These are phyloP conservation scores for Troides aeacus DNA, from an alignment of 2,888 invertebrate species.

Conservation along the genomic window DNA sequence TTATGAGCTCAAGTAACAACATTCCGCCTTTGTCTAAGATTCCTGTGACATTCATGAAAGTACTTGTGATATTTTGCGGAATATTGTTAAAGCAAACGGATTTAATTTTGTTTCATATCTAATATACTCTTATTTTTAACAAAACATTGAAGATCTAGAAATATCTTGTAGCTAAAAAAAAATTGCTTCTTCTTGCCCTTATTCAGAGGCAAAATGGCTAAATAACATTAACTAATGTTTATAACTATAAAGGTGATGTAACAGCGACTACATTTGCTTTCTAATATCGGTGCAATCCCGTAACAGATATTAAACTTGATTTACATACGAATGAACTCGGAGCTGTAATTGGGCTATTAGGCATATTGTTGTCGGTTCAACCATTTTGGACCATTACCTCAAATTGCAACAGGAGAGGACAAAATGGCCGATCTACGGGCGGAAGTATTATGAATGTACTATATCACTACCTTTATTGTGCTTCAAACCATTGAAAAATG, in stretches of 20 bases:
- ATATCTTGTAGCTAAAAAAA: too few relatives aligned
- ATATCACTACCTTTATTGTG: background rate
- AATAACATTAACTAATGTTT: background rate
- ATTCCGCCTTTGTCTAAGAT: slow-evolving; percentile 5
- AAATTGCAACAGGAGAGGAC: slow-evolving; percentile 1
- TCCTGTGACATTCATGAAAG: background rate
- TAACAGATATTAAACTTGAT: background rate
- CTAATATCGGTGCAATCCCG: background rate
- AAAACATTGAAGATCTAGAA: too few relatives aligned
- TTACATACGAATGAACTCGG: slow-evolving; percentile 3
- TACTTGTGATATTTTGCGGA: background rate
- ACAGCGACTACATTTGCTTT: background rate
- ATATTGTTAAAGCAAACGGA: background rate
- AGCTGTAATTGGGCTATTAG: slow-evolving; percentile 2
- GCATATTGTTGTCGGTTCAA: background rate
- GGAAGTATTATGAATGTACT: background rate
- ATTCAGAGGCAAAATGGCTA: too few relatives aligned
- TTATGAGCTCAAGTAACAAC: background rate
- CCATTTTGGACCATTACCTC: background rate
- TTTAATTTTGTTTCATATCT: background rate
- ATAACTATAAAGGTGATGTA: background rate
- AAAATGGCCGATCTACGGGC: background rate
- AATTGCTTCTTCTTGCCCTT: too few relatives aligned
- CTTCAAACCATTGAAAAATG: background rate
- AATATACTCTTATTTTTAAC: too few relatives aligned